Evolutionary conservation across 2,797 vertebrate genomes (phyloP).

Genomic region (Acomys russatus): DNA sequence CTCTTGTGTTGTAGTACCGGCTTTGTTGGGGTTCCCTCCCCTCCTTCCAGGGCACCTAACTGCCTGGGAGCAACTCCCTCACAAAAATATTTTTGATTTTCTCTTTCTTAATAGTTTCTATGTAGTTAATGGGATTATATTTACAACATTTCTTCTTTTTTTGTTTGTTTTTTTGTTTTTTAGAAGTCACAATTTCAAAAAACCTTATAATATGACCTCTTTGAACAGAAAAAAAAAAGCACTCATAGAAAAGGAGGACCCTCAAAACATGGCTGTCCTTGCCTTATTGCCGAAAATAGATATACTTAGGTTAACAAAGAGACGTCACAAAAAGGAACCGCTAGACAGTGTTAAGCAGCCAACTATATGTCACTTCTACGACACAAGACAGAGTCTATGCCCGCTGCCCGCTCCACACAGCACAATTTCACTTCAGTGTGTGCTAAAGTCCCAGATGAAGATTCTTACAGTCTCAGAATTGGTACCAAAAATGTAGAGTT

Average conservation of each 20-base stretch:
- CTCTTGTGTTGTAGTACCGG: conserved; percentile 71
- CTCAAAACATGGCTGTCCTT: conserved; percentile 97
- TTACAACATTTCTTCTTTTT: conserved; percentile 92
- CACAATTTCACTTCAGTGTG: conserved; percentile 85
- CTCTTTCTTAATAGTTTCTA: conserved; percentile 96
- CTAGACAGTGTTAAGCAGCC: conserved; percentile 92
- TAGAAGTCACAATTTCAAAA: conserved; percentile 94
- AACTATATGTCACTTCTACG: conserved; percentile 89
- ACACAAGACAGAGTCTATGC: conserved; percentile 75
- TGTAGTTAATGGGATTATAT: conserved; percentile 98
- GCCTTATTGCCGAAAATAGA: conserved; percentile 99
- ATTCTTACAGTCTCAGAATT: conserved; percentile 86
- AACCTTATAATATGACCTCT: conserved; percentile 92
- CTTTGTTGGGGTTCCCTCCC: conserved; percentile 81
- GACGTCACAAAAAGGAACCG: conserved; percentile 96
- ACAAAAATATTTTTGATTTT: conserved; percentile 99
- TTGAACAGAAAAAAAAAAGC: conserved; percentile 98
- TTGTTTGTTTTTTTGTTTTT: conserved; percentile 86
- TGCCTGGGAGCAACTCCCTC: conserved; percentile 95
- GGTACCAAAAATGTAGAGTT: conserved; percentile 90
- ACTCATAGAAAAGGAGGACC: conserved; percentile 98
- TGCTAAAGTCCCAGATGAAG: conserved; percentile 89
- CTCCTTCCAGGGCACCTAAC: conserved; percentile 89
- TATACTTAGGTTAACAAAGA: conserved; percentile 96
- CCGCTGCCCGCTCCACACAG: conserved; percentile 80